Percentiles rank a stretch among this genome's conserved stretches.
Evolutionary conservation across 2,888 invertebrate genomes (phyloP).

Genomic region (Himalopsyche japonica): DNA sequence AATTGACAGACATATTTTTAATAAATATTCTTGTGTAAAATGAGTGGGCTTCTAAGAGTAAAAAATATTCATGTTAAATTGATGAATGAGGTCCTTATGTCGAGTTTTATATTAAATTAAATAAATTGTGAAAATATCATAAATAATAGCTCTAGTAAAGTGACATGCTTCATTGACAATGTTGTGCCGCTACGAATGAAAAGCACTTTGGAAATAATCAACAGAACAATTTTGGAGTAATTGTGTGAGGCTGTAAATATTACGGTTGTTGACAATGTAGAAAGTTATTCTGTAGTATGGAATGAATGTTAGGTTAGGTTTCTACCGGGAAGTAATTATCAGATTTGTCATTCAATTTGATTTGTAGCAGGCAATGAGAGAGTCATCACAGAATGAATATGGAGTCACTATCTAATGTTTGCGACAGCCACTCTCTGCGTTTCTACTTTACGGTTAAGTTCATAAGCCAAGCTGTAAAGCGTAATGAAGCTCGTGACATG

Average conservation of each 20-base stretch:
- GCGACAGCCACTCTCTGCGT: conserved; percentile 34
- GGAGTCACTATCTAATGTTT: neutral
- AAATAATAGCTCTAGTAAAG: neutral
- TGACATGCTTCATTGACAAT: conserved; percentile 3
- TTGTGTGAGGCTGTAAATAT: neutral
- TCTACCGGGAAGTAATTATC: neutral
- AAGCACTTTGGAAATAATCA: neutral
- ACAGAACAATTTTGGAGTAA: neutral
- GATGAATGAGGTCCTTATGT: too few relatives aligned
- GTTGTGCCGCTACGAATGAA: conserved; percentile 4
- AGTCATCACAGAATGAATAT: neutral
- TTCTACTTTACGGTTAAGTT: neutral
- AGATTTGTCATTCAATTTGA: neutral
- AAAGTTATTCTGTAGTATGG: neutral
- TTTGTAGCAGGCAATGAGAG: neutral
- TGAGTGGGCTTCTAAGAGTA: too few relatives aligned
- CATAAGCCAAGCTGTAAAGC: conserved; percentile 22
- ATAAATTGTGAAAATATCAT: neutral
- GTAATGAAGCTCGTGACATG: conserved; percentile 21
- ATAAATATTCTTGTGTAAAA: too few relatives aligned
- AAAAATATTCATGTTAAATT: too few relatives aligned
- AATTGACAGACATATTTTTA: too few relatives aligned
- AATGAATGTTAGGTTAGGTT: neutral
- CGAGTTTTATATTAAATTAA: neutral
- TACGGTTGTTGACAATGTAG: neutral